phyloP scores from a whole-genome alignment of 2,113 vertebrate species.

The Chrysochloris asiatica region DNA sequence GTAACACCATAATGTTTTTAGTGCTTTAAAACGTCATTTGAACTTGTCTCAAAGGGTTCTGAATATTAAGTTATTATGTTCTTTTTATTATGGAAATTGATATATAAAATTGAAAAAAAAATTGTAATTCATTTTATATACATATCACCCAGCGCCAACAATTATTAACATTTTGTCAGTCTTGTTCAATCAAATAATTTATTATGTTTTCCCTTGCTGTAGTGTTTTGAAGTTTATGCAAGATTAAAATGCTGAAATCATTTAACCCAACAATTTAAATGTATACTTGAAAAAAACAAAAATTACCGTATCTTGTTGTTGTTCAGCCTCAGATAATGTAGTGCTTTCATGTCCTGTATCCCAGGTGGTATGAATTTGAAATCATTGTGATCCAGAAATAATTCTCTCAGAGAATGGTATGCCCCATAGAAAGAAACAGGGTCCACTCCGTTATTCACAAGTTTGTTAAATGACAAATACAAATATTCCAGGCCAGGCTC shows the following conservation, averaged over 20 bases:
- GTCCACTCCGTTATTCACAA: conserved; percentile 90
- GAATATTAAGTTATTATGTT: not conserved
- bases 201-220: not conserved
- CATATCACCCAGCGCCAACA: not conserved
- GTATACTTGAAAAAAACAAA: conserved; percentile 31
- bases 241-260: not conserved
- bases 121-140: not conserved
- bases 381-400: conserved; percentile 96
- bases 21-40: not conserved
- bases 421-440: conserved; percentile 93
- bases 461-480: conserved; percentile 96
- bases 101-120: not conserved
- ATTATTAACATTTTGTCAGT: conserved; percentile 13
- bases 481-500: conserved; percentile 95
- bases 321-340: conserved; percentile 94
- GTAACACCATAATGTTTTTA: not conserved
- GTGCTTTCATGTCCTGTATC: conserved; percentile 92
- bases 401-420: conserved; percentile 91
- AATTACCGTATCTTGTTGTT: conserved; percentile 95
- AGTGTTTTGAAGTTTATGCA: not conserved
- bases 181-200: not conserved
- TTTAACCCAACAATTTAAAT: not conserved
- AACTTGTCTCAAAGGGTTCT: not conserved
- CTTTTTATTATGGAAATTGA: not conserved
- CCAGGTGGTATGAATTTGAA: conserved; percentile 90